A percentile compares a stretch with the other conserved stretches of the same genome.
These are phyloP conservation scores for Mamestra brassicae DNA, from an alignment of 2,888 invertebrate species.

Conservation along the genomic window DNA sequence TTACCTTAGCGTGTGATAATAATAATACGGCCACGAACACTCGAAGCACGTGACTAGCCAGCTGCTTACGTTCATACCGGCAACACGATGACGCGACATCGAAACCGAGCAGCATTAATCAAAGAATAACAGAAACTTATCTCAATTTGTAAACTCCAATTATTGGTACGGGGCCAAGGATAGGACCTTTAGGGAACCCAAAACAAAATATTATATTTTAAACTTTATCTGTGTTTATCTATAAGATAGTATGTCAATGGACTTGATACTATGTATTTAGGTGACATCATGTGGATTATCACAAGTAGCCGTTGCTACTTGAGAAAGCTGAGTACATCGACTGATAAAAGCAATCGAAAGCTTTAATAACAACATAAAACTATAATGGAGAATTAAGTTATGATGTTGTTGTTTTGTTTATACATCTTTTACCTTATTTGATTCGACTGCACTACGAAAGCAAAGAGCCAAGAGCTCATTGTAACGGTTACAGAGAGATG, in stretches of 20 bases:
- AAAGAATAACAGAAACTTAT: slow-evolving; percentile 47
- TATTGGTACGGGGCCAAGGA: slow-evolving; percentile 47
- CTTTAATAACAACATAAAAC: slow-evolving; percentile 27
- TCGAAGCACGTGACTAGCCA: slow-evolving; percentile 63
- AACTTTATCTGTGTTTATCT: slow-evolving; percentile 25
- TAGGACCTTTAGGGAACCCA: slow-evolving; percentile 45
- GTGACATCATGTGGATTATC: slow-evolving; percentile 51
- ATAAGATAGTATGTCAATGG: slow-evolving; percentile 42
- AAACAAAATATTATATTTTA: slow-evolving; percentile 13
- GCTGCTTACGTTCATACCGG: slow-evolving; percentile 56
- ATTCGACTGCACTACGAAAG: background rate
- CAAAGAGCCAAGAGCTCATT: background rate
- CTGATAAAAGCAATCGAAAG: slow-evolving; percentile 39
- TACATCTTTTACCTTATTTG: slow-evolving; percentile 5
- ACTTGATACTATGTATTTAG: slow-evolving; percentile 18
- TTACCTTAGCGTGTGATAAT: slow-evolving; percentile 67
- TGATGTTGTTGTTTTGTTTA: background rate
- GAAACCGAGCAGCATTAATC: slow-evolving; percentile 45
- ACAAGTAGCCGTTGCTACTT: slow-evolving; percentile 39
- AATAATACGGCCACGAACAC: slow-evolving; percentile 56
- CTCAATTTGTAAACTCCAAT: slow-evolving; percentile 5
- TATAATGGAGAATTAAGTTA: slow-evolving; percentile 17
- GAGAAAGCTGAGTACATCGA: slow-evolving; percentile 37
- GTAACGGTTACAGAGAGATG: slow-evolving; percentile 8
- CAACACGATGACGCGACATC: slow-evolving; percentile 58